phyloP scores from a whole-genome alignment of 2,113 vertebrate species.

The Callocephalon fimbriatum region DNA sequence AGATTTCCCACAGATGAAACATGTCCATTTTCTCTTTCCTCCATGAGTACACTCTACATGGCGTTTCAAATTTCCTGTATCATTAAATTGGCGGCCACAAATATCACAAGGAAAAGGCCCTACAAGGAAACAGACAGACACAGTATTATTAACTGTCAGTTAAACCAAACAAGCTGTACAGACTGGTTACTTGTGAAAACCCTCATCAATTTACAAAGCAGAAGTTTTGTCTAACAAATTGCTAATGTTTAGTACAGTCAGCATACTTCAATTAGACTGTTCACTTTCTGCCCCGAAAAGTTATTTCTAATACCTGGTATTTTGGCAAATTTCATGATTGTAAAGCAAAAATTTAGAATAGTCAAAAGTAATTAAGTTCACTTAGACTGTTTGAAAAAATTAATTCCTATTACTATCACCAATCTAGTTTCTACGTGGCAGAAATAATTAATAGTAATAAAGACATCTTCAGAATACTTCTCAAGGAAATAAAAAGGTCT shows the following conservation, averaged over 20 bases:
- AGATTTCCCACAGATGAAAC: constrained; percentile 95
- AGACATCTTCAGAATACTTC: neutral
- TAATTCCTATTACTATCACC: neutral
- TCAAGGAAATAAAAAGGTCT: neutral
- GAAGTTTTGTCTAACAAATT: neutral
- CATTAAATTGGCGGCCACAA: constrained; percentile 96
- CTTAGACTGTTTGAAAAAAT: neutral
- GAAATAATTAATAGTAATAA: neutral
- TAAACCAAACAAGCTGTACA: neutral
- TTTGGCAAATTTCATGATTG: neutral
- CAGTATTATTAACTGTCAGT: neutral
- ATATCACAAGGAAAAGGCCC: constrained; percentile 98
- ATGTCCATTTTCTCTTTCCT: constrained; percentile 97
- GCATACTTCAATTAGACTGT: neutral
- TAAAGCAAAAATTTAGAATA: neutral
- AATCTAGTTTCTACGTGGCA: neutral
- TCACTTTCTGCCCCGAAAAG: neutral
- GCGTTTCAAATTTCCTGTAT: constrained; percentile 94
- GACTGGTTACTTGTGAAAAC: neutral
- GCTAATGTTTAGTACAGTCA: neutral
- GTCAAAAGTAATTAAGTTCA: neutral
- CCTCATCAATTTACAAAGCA: neutral
- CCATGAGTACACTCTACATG: constrained; percentile 98
- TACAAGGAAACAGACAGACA: constrained; percentile 45
- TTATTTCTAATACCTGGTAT: neutral